Conservation (phyloP, 2,797 vertebrate genomes). For the Aratinga solstitialis region DNA sequence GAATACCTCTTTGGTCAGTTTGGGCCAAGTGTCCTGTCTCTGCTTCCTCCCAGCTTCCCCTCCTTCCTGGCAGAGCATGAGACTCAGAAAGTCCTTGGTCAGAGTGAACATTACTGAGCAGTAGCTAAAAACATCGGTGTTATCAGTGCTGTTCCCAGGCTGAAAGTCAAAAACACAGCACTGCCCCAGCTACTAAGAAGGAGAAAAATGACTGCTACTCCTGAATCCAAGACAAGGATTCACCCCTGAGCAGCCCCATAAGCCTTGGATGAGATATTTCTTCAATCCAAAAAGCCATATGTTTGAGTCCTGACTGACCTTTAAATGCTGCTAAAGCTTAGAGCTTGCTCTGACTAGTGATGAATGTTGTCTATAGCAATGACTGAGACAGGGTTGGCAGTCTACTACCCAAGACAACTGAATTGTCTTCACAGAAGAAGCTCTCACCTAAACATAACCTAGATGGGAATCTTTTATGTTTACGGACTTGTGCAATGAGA, state of each 20-base stretch:
- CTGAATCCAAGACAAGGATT: not conserved
- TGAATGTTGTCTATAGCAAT: not conserved
- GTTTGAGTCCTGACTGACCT: not conserved
- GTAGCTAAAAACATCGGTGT: too few species aligned
- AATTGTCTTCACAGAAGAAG: not conserved
- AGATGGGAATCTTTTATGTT: not conserved
- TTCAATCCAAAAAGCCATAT: not conserved
- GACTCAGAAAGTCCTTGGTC: too few species aligned
- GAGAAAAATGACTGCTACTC: too few species aligned
- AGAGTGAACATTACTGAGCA: too few species aligned
- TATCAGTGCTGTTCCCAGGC: too few species aligned
- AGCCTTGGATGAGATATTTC: not conserved
- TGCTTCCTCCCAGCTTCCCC: too few species aligned
- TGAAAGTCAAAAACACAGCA: too few species aligned
- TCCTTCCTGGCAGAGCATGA: too few species aligned
- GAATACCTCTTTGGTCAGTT: too few species aligned
- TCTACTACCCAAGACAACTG: not conserved
- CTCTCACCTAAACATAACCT: not conserved
- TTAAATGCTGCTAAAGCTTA: not conserved
- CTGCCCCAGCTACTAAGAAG: too few species aligned
- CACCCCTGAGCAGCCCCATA: not conserved
- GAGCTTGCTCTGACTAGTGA: not conserved
- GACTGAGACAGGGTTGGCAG: not conserved
- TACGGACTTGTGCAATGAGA: not conserved
- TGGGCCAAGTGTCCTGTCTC: too few species aligned